Conservation (phyloP, 1,140 invertebrate species). For the Diachasma alloeum region DNA sequence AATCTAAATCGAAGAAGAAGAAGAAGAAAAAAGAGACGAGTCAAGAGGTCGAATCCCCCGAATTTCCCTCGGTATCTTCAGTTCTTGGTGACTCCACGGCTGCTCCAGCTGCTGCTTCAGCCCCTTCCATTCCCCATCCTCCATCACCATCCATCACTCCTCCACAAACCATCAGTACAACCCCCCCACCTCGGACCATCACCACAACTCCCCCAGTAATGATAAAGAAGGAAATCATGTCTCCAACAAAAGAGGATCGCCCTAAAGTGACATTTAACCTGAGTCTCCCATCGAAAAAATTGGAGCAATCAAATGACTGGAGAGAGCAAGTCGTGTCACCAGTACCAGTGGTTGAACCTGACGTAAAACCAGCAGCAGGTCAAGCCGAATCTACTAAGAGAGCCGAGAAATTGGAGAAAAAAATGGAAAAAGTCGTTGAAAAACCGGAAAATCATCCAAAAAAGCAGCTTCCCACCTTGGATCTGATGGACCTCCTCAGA, state of each 20-base stretch:
- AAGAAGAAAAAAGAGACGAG: conserved; percentile 10
- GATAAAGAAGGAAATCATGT: neutral
- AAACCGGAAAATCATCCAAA: neutral
- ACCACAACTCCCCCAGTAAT: neutral
- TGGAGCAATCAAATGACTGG: conserved; percentile 45
- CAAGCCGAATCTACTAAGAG: neutral
- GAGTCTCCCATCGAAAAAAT: conserved; percentile 44
- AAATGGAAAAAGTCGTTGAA: neutral
- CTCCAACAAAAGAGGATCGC: conserved; percentile 21
- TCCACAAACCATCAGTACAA: too few relatives aligned
- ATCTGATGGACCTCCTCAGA: neutral
- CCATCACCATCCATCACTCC: neutral
- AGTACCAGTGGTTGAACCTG: too few relatives aligned
- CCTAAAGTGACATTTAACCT: conserved; percentile 54
- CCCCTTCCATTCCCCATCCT: neutral
- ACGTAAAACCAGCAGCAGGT: too few relatives aligned
- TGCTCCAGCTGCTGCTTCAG: neutral
- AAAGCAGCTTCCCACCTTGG: neutral
- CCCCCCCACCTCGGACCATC: neutral
- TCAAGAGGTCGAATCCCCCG: neutral
- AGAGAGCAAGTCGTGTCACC: neutral
- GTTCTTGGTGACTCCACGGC: too few relatives aligned
- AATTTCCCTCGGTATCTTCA: too few relatives aligned
- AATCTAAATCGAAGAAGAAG: conserved; percentile 2
- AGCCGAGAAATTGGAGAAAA: neutral